Percentiles rank a stretch among this genome's conserved stretches.
phyloP scores from a whole-genome alignment of 2,113 vertebrate species.

The Phyllostomus hastatus region DNA sequence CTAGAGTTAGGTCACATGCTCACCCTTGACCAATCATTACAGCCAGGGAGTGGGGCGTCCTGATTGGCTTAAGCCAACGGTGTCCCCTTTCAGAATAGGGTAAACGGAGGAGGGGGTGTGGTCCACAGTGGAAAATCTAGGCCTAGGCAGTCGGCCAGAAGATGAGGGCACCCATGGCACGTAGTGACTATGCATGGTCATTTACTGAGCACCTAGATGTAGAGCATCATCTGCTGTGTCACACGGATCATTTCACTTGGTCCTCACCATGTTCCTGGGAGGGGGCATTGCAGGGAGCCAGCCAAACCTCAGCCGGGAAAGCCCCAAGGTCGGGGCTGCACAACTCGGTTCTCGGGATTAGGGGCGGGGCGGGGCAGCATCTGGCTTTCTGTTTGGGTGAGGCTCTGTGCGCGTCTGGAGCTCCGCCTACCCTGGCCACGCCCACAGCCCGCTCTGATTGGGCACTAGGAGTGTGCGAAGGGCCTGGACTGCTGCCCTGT shows the following conservation, averaged over 20 bases:
- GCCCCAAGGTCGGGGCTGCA: fast-evolving
- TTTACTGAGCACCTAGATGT: fast-evolving
- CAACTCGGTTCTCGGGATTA: fast-evolving
- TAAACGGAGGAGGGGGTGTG: fast-evolving
- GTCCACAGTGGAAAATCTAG: fast-evolving
- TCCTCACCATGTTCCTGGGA: fast-evolving
- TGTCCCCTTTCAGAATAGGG: background rate
- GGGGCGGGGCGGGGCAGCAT: fast-evolving
- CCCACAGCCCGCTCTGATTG: background rate
- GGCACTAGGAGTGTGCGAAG: fast-evolving
- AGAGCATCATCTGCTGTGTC: fast-evolving
- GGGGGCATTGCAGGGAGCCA: fast-evolving
- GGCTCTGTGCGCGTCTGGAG: no score
- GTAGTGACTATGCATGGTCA: fast-evolving
- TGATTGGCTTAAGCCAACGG: background rate
- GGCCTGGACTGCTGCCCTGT: fast-evolving
- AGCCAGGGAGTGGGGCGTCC: no score
- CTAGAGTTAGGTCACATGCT: background rate
- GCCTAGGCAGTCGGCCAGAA: background rate
- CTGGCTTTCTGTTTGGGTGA: background rate
- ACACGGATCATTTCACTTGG: fast-evolving
- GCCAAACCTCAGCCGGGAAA: background rate
- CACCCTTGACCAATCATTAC: background rate
- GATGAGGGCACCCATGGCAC: background rate
- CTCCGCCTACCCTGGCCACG: no score